Base-by-base conservation (phyloP, 2,113 vertebrate genomes). In the Pelvicachromis taeniatus region DNA sequence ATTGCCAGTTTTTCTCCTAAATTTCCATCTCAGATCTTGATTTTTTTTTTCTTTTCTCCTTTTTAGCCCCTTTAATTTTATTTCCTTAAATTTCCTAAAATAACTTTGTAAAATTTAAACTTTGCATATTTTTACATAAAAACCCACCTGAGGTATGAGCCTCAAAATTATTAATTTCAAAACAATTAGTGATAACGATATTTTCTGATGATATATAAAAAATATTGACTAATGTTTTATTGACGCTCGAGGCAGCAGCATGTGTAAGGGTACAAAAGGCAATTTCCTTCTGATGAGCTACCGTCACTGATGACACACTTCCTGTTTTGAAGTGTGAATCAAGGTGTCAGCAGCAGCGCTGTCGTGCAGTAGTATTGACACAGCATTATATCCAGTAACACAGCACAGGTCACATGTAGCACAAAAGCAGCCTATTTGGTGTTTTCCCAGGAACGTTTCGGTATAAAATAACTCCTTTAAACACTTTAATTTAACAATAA, bases 61-160 rank as follows among this genome's bases (percentile, higher is more conserved):
- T 70, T 42, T 6, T 16, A 70, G 21, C 65, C 21, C 14, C 2
- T 17, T 1, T 8, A 17, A 40, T 40, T 0, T 0, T 70, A n/a
- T 45, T 26, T 70, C 13, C 2, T 68, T 70, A 42, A 70, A 45
- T 26, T 0, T 23, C 21, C 13, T 17, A 45, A 70, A 1, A 8
- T 13, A 21, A 23, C 1, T 0, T 1, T 26, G 38, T 70, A 70
- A 70, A 6, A 4, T 17, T 42, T 45, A 45, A 70, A 45, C 21
- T 6, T 2, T n/a, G 19, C 58, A 35, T 61, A 26, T 68, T 26
- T n/a, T n/a, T 26, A 17, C 8, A 45, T 70, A 2, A 70, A 16
- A 59, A 10, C 45, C 45, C 0, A 45, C 1, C 38, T 45, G 13
- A 1, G 63, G 14, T 40, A 42, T 63, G 31, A 63, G 59, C 33